A percentile compares a stretch with the other conserved stretches of the same genome.
Evolutionary conservation across 2,797 vertebrate species (phyloP).

Genomic region (Lophius americanus): DNA sequence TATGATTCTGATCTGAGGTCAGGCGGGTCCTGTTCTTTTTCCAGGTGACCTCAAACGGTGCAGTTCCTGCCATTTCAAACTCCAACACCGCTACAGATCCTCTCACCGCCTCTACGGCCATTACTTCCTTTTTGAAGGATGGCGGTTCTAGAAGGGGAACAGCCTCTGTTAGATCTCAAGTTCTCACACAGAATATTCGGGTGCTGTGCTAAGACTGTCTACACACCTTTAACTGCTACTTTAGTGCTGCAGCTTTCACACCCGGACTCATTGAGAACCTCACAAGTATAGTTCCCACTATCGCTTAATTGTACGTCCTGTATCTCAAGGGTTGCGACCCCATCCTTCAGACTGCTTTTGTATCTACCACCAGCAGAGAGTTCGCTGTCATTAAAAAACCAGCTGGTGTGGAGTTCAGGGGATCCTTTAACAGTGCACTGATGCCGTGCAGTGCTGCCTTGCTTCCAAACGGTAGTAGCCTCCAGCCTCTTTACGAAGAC

Average conservation of each 20-base stretch:
- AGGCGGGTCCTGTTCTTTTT: constrained; percentile 91
- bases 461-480: constrained; percentile 87
- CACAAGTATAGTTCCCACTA: constrained; percentile 88
- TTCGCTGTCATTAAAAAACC: constrained; percentile 90
- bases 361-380: constrained; percentile 81
- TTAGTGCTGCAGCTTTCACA: constrained; percentile 88
- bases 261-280: constrained; percentile 89
- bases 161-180: constrained; percentile 45
- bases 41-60: constrained; percentile 91
- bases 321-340: constrained; percentile 84
- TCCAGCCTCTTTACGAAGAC: constrained; percentile 88
- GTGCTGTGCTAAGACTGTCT: background rate
- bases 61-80: constrained; percentile 90
- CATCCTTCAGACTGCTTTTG: constrained; percentile 80
- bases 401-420: constrained; percentile 87
- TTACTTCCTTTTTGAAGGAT: constrained; percentile 87
- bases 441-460: constrained; percentile 84
- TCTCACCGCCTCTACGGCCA: constrained; percentile 87
- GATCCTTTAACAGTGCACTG: constrained; percentile 90
- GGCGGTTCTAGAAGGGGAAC: constrained; percentile 87
- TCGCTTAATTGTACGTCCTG: constrained; percentile 82
- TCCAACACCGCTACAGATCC: constrained; percentile 87
- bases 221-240: constrained; percentile 91
- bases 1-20: constrained; percentile 89
- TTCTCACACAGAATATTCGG: background rate